Conservation (phyloP, 1,140 invertebrate genomes). For the Zaprionus taronus region DNA sequence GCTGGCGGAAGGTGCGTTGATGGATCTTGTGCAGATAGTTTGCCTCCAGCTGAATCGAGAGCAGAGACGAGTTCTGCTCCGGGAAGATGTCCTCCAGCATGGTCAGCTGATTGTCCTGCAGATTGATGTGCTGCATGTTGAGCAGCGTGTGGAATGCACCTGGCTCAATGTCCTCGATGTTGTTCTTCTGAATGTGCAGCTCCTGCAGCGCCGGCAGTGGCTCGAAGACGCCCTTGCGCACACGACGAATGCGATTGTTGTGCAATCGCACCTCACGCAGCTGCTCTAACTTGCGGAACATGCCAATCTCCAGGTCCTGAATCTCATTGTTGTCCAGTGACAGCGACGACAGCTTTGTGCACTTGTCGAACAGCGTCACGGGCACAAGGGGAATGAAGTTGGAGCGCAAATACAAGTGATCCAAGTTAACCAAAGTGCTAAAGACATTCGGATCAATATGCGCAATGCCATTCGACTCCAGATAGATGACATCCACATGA, state of each 20-base stretch:
- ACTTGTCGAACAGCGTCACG: constrained; percentile 89
- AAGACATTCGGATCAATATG: constrained; percentile 91
- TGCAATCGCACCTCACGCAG: constrained; percentile 93
- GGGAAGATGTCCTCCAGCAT: constrained; percentile 93
- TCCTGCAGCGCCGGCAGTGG: constrained; percentile 92
- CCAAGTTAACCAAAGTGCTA: constrained; percentile 89
- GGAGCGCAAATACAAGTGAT: constrained; percentile 93
- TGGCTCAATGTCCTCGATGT: constrained; percentile 91
- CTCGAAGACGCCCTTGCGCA: constrained; percentile 92
- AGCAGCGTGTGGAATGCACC: constrained; percentile 92
- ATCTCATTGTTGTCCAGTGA: constrained; percentile 97
- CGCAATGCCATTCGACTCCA: constrained; percentile 94
- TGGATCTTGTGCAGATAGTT: constrained; percentile 92
- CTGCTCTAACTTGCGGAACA: constrained; percentile 90
- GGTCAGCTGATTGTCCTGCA: constrained; percentile 92
- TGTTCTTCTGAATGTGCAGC: constrained; percentile 94
- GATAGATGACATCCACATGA: constrained; percentile 92
- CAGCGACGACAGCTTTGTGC: constrained; percentile 91
- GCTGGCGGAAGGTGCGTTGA: constrained; percentile 91
- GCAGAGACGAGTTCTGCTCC: constrained; percentile 88
- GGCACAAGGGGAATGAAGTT: constrained; percentile 93
- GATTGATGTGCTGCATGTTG: constrained; percentile 94
- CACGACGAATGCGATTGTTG: constrained; percentile 91
- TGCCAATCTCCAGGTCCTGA: constrained; percentile 90
- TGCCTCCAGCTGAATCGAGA: constrained; percentile 93